Base-by-base conservation (phyloP, 2,888 invertebrate species). In the Ganaspis brasiliensis region DNA sequence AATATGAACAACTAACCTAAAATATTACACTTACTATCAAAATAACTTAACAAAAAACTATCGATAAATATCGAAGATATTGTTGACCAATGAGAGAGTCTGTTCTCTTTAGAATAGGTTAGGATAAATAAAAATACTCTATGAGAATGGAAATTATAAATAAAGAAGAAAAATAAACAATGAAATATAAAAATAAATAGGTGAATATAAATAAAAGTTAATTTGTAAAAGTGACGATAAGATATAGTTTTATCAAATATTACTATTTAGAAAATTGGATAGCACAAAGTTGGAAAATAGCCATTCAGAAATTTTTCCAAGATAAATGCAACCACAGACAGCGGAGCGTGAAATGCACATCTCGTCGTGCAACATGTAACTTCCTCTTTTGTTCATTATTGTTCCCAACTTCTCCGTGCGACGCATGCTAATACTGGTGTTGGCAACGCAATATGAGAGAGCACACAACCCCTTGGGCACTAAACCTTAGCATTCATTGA, bases 331-430 rank as follows among this genome's bases (percentile, higher is more conserved):
- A 67, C 45, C 24, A 21, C n/a, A 67, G 9, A 24, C 67, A 67
- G 26, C 45, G 26, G 24, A 49, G 45, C 67, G 45, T 45, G 67
- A 67, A 67, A 67, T 67, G 45, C 45, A 45, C 16, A 49, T 45
- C 26, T 67, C 40, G 21, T 40, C 21, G 40, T 37, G 40, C 40
- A 6, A 21, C 40, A 14, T 45, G 45, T 67, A 67, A 45, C 67
- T 67, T 67, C 45, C 67, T 67, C 67, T 67, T 49, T 67, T 26
- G 45, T 67, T 67, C 67, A 67, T 67, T 67, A 67, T 67, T 67
- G 67, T 67, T 67, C 45, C 45, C 0, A 67, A 67, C 45, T 67
- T 67, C 45, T 45, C 26, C 26, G 21, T 49, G 67, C 45, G 24
- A 67, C 24, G 45, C 67, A 67, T 67, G 45, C 45, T 67, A 67